Evolutionary conservation across 2,888 invertebrate species (phyloP), one percentile per base, ranked within the genome.

Genomic region (Anoncus sp.): DNA sequence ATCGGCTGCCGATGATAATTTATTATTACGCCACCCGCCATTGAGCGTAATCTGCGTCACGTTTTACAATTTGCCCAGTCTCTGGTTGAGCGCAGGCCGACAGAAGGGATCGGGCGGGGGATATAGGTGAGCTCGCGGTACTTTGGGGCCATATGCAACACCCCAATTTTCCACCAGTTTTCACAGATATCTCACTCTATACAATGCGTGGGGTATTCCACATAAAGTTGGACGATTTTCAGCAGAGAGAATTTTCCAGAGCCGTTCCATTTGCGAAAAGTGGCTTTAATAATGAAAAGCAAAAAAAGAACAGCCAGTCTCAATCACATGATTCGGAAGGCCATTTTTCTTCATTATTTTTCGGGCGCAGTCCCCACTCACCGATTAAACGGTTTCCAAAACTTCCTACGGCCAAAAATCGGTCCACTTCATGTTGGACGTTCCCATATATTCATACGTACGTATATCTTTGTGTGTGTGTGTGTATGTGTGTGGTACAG

Each of bases 1-100:
- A 84, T 86, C 82, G 81, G 77, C 82, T 83, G 86, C 85, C 87
- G 85, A 88, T 88, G 85, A 88, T 87, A 88, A 89, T 89, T 89
- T 88, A 88, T 89, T 88, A 86, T 87, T 86, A 87, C 84, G 81
- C 80, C 80, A 81, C 75, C 80, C 81, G 82, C 82, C 84, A 85
- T 86, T 86, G 83, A 83, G 80, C 84, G 85, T 87, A 87, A 89
- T 89, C 88, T 85, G 85, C 84, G 83, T 86, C 85, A 85, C 87
- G 85, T 88, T 89, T 89, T 85, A 88, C 87, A 87, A 89, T 89
- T 88, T 88, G 80, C 84, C 82, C 67, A 71, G 77, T 59, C 53
- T 75, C 66, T 60, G 77, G 71, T 60, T 66, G 66, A 66, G 31
- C 60, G 27, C 53, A 35, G 53, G 10, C 69, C 45, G 63, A 72